Percentiles rank a stretch among this genome's conserved stretches.
Evolutionary conservation across 2,888 invertebrate species (phyloP).

Genomic region (Synergus laeviventris): DNA sequence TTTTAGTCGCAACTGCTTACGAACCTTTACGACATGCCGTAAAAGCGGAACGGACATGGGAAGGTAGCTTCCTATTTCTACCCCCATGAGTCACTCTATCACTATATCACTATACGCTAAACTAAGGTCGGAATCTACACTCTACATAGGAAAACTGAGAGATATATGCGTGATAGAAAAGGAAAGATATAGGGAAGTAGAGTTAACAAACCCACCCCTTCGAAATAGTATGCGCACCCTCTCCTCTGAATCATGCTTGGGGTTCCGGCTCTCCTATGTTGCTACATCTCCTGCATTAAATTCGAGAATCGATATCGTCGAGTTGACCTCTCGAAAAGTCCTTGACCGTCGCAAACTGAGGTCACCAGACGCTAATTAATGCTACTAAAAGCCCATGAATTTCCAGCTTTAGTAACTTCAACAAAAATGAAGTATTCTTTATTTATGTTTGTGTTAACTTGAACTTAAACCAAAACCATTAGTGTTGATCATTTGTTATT

Average conservation of each 20-base stretch:
- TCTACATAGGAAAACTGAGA: constrained; percentile 20
- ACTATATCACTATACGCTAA: neutral
- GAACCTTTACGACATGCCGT: constrained; percentile 25
- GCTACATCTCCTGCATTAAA: constrained; percentile 46
- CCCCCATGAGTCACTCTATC: constrained; percentile 62
- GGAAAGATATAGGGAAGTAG: constrained; percentile 40
- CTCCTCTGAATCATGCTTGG: constrained; percentile 62
- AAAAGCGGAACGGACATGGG: constrained; percentile 24
- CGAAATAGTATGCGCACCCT: constrained; percentile 55
- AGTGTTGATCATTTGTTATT: neutral
- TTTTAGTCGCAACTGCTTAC: constrained; percentile 24
- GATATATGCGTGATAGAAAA: constrained; percentile 34
- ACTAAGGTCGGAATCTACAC: constrained; percentile 34
- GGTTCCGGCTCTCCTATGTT: constrained; percentile 45
- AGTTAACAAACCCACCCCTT: constrained; percentile 43
- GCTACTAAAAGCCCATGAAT: neutral
- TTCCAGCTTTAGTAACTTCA: neutral
- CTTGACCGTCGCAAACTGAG: constrained; percentile 49
- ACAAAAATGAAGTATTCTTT: neutral
- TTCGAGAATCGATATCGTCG: constrained; percentile 48
- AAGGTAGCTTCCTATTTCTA: constrained; percentile 51
- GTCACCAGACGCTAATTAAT: constrained; percentile 38
- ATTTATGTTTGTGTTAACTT: neutral
- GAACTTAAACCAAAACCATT: neutral
- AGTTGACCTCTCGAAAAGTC: constrained; percentile 45